Base-by-base conservation (phyloP, 2,888 invertebrate genomes). In the Cryptocephalus primarius region DNA sequence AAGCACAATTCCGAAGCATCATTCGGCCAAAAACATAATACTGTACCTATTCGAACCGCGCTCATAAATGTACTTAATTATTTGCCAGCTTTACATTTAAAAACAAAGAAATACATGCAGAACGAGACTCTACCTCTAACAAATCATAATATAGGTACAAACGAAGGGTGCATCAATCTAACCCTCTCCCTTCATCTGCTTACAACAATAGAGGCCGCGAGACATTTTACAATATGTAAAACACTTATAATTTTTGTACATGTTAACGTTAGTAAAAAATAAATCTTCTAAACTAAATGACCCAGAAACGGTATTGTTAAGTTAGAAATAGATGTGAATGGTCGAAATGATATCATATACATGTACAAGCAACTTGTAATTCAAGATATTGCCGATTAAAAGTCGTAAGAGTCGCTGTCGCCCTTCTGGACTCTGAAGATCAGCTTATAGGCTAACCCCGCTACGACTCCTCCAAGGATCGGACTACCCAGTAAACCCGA, bases 321-420 rank as follows among this genome's bases (percentile, higher is more conserved):
- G 36, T 36, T n/a, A n/a, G 36, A 11, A 36, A n/a, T 36, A 6
- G 12, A 36, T 36, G 36, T 36, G 36, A 36, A 36, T 36, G 36
- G 6, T 22, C 22, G 22, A 22, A 22, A 22, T 22, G 22, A 22
- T 22, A 22, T 4, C 22, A 4, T 22, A 22, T 22, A 22, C 22
- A 22, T 22, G 22, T 22, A 22, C 22, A 6, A 22, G 6, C 22
- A 6, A 22, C 2, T 22, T 2, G 6, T 36, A 12, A 36, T 36
- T 36, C 36, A 4, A 11, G 2, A 11, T 36, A 36, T 36, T 36
- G 11, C 4, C 12, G 9, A 50, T 63, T 65, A 88, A 70, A 88
- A 86, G 71, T 88, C 86, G 70, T 88, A 88, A 13, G 88, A 87
- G 61, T 86, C 86, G 56, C 81, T 82, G 48, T 80, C 79, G 14